These are phyloP conservation scores for Odontothrips loti DNA, from an alignment of 2,888 invertebrate species.

Conservation along the genomic window DNA sequence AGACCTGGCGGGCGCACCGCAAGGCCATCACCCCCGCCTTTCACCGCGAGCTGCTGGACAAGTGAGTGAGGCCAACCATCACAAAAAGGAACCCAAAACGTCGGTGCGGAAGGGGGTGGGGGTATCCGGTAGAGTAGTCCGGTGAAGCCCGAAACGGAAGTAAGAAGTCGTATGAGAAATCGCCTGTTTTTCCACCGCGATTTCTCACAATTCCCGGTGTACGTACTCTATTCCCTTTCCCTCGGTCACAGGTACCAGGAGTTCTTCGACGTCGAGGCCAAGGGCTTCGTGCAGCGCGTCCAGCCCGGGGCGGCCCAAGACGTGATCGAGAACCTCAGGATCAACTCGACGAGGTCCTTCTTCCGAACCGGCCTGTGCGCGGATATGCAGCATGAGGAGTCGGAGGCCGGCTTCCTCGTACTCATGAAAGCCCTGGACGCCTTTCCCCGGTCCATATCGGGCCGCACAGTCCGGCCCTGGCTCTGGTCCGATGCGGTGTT, in stretches of 20 bases:
- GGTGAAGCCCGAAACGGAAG: too few relatives aligned
- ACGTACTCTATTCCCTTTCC: too few relatives aligned
- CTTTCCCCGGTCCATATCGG: not conserved
- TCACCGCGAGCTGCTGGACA: not conserved
- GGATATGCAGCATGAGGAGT: not conserved
- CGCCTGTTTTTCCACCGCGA: too few relatives aligned
- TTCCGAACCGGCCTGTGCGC: not conserved
- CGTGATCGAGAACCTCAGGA: not conserved
- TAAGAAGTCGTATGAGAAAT: too few relatives aligned
- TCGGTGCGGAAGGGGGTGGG: too few relatives aligned
- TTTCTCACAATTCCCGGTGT: too few relatives aligned
- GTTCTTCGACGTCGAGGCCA: not conserved
- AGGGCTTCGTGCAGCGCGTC: conserved; percentile 1
- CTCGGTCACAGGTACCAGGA: too few relatives aligned
- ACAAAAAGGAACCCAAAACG: too few relatives aligned
- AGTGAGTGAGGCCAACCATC: too few relatives aligned
- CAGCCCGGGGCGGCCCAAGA: not conserved
- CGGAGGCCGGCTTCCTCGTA: too few relatives aligned
- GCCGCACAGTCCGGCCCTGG: not conserved
- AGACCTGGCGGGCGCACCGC: not conserved
- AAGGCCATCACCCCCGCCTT: not conserved
- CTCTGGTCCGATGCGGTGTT: too few relatives aligned
- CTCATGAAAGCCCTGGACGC: not conserved
- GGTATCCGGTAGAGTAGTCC: too few relatives aligned
- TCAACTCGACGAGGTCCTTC: not conserved